Base-by-base conservation (phyloP, 2,888 invertebrate genomes). In the Boloria euphrosyne region DNA sequence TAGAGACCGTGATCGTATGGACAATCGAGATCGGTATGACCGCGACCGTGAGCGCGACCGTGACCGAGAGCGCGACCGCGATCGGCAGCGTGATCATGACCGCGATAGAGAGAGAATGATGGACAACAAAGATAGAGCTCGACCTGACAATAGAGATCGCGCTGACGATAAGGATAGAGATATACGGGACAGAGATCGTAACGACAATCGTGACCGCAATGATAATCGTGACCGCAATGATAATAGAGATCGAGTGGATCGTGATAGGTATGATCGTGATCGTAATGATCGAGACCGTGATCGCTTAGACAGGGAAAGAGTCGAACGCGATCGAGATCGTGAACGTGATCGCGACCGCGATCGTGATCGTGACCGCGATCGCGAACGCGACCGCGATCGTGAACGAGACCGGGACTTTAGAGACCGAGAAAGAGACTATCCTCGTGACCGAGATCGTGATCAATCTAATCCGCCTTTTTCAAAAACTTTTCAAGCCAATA, bases 401-500 rank as follows among this genome's bases (percentile, higher is more conserved):
- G 76, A 76, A 10, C 72, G 77, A 4, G 75, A 85, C 43, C 73
- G 83, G 44, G 86, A 86, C 49, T 64, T 65, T 13, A 70, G 79
- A 27, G 76, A 81, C 55, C 44, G 57, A 5, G 57, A 57, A 22
- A 76, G 80, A 62, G 77, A 70, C 43, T 65, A 80, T 61, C 83
- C 85, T 14, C 77, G 79, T 57, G 85, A 81, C 85, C 85, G 92
- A 44, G 93, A 93, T 51, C 86, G 90, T 43, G 90, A 93, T 60
- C 93, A 93, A 74, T 85, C 91, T 61, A 94, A 94, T 74, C 93
- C 94, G 1, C 93, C 93, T 38, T 96, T 95, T 81, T 95, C 95
- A 7, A 94, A 95, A 76, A 94, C 95, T 73, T 97, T 96, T 86
- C 96, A 96, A 84, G 95, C 94, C 60, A 96, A 97, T 87, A 93